Evolutionary conservation across 2,888 invertebrate species (phyloP), one percentile per base, ranked within the genome.

Genomic region (Mythimna lalbum): DNA sequence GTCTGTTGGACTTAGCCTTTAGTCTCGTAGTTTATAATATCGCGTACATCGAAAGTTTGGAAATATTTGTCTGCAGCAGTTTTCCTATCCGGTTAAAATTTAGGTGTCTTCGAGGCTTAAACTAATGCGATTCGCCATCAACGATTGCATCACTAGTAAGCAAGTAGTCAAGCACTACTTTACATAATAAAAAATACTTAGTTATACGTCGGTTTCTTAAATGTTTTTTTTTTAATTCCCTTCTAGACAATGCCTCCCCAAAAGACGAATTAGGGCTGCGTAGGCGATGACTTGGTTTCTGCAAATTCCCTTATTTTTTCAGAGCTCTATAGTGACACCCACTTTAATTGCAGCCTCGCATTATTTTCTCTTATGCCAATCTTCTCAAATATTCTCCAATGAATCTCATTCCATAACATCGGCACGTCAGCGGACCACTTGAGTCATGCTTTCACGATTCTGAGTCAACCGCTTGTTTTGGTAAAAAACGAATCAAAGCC

Each of bases 391-490:
- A 63, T 59, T 63, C 56, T 17, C 43, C 36, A 75, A 65, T 65
- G 62, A 67, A 52, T 59, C 55, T 55, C 17, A 65, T 69, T 68
- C 66, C 69, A 78, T 67, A 78, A 72, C 57, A 55, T n/a, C 49
- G 19, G 63, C 66, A 65, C 39, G 69, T 68, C 61, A 60, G 63
- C 64, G 60, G 60, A 62, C 52, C 62, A 63, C 65, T 79, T 87
- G 87, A 90, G 81, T 90, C 88, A 90, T 84, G 80, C 88, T 88
- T 87, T 87, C 87, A 76, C 79, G 71, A 75, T 53, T 75, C 81
- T 87, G 90, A 90, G 75, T 90, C 89, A 89, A 81, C 83, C 39
- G 71, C 80, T 78, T 86, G 86, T 87, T 88, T 86, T 86, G 85
- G 82, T 84, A 82, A 84, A 86, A 80, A 82, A 86, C 73, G 43